Evolutionary conservation across 2,888 invertebrate species (phyloP), one percentile per base, ranked within the genome.

Genomic region (Sinohyriopsis cumingii): DNA sequence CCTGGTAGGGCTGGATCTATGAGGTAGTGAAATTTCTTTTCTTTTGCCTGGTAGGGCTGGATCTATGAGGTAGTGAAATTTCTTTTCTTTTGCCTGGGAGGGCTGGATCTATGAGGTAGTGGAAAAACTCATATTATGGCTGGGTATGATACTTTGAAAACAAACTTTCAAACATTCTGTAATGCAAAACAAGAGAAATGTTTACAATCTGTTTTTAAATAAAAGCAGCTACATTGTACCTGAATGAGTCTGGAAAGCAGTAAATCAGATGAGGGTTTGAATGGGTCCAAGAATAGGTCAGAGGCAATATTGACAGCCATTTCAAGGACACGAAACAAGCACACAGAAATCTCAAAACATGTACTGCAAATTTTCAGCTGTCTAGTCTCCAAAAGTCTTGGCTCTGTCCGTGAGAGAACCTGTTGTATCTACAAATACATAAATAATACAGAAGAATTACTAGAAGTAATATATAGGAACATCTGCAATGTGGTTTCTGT

Each of bases 351-450:
- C 86, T 95, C 95, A 88, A 95, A 95, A 86, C 95, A 95, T 18
- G 95, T 95, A 0, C 94, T 94, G 84, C 95, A 95, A 18, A 95
- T 93, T 88, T 95, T 95, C 66, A 95, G 91, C 85, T 95, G 95
- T 15, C 95, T 92, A 0, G 94, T 93, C 80, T 95, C 95, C 4
- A 95, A 92, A 68, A 92, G 91, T n/a, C 93, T 91, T 67, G 92
- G 69, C 78, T 92, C 92, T 3, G 92, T 92, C 55, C 91, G 85
- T 68, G 92, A 91, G 0, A 93, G 92, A 28, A 92, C 91, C 82
- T 93, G 93, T 86, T 94, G 93, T 80, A 94, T 93, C 92, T 93
- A 79, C 53, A 79, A 74, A 53, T 59, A 45, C 55, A 22, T 45
- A 45, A 33, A 65, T 24, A 59, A 22, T 54, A 53, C 24, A 54